These are phyloP conservation scores for Grus americana DNA, from an alignment of 2,113 vertebrate genomes.

Conservation along the genomic window DNA sequence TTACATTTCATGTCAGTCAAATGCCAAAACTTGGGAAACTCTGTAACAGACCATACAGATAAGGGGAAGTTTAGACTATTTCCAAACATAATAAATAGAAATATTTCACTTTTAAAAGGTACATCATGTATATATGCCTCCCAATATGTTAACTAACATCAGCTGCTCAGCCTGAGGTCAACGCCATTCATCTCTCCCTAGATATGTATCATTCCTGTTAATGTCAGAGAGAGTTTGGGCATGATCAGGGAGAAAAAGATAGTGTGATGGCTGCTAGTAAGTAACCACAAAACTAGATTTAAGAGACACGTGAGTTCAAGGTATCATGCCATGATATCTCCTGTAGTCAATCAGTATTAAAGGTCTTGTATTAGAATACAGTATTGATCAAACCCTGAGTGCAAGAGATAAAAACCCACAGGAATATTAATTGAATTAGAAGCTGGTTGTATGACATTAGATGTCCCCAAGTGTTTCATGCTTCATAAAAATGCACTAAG, in stretches of 20 bases:
- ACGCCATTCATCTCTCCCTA: not conserved
- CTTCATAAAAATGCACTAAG: not conserved
- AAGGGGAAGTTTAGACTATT: not conserved
- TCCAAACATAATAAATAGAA: not conserved
- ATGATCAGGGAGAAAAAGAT: not conserved
- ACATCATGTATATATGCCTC: not conserved
- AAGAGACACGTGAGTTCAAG: not conserved
- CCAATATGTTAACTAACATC: not conserved
- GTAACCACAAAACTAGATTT: not conserved
- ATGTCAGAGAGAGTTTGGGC: not conserved
- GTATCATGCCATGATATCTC: not conserved
- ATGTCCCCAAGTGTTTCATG: not conserved
- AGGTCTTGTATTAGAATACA: not conserved
- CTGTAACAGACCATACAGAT: not conserved
- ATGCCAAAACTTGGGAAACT: not conserved
- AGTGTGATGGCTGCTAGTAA: not conserved
- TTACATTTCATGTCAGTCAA: not conserved
- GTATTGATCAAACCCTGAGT: not conserved
- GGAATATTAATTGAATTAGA: not conserved
- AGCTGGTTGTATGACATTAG: not conserved
- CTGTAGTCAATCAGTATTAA: not conserved
- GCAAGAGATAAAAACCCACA: not conserved
- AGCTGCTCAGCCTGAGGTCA: not conserved
- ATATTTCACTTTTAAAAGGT: not conserved
- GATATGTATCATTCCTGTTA: not conserved